Base-by-base conservation (phyloP, 1,140 invertebrate genomes). In the Coenobita brevimanus region DNA sequence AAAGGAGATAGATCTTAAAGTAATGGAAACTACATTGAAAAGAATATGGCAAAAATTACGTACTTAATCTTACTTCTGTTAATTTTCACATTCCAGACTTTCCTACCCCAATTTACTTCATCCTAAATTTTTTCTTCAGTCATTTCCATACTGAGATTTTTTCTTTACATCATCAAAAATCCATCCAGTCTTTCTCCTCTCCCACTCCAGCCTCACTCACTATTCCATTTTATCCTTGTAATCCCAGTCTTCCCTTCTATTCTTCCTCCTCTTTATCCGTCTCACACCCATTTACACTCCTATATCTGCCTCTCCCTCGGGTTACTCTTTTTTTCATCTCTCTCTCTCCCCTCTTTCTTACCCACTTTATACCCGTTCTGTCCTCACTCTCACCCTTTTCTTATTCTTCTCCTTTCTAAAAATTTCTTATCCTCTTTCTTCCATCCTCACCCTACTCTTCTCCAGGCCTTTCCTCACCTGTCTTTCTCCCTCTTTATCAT, bases 211-310 rank as follows among this genome's bases (percentile, higher is more conserved):
- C 41, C 36, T 46, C 43, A 17, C 30, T 43, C 43, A 38, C 4
- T 38, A 13, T 71, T 21, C 67, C 41, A 30, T 21, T 71, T n/a
- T n/a, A 24, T 36, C 24, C 24, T n/a, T 30, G 6, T 10, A 30
- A 30, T 1, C 62, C 62, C 10, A 13, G 27, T 60, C 41, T 10
- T 81, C 54, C 64, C 54, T 81, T 60, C 50, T 36, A 33, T 8
- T 62, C 54, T 81, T 57, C 50, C 50, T 81, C 1, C 10, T 30
- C n/a, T 33, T 21, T 67, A 10, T 67, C 62, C 62, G 1, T 33
- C 30, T 57, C 79, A 50, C 57, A 36, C 57, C 64, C 79, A 36
- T 50, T 81, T 33, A n/a, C 54, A 24, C 60, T 64, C 57, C 62
- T 67, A 8, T 33, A 67, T 75, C 71, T 57, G 13, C 8, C 36